These are phyloP conservation scores for Pararge aegeria DNA, from an alignment of 1,140 invertebrate genomes.

Conservation along the genomic window DNA sequence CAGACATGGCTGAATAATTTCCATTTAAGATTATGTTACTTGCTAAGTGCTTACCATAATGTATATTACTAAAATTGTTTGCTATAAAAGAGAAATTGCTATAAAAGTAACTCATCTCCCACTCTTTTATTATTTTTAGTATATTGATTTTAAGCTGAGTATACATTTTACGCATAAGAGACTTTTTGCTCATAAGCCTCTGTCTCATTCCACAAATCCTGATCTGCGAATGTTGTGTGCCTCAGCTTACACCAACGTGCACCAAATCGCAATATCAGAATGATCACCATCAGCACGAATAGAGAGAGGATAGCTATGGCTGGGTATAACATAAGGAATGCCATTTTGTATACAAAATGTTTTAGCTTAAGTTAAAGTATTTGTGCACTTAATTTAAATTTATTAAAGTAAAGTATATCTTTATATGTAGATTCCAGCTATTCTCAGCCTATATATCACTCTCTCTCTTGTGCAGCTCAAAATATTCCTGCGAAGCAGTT, in stretches of 20 bases:
- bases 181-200: constrained; percentile 69
- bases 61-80: no score
- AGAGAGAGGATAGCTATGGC: constrained; percentile 85
- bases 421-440: no score
- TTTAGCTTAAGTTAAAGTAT: background rate
- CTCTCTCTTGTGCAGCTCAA: constrained; percentile 89
- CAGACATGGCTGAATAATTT: no score
- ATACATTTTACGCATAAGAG: constrained; percentile 49
- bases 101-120: no score
- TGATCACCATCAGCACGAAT: constrained; percentile 87
- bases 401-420: no score
- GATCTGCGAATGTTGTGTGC: constrained; percentile 80
- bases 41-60: no score
- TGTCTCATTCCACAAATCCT: constrained; percentile 62
- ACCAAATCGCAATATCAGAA: constrained; percentile 87
- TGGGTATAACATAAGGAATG: constrained; percentile 87
- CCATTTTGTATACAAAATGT: constrained; percentile 72
- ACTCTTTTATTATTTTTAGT: no score
- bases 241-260: constrained; percentile 84
- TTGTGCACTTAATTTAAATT: no score
- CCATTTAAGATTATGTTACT: no score
- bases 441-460: constrained; percentile 84
- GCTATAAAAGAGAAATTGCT: no score
- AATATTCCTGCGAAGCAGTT: constrained; percentile 81
- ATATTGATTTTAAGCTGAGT: background rate